phyloP scores from a whole-genome alignment of 1,140 invertebrate species.

The Hycleus phaleratus region DNA sequence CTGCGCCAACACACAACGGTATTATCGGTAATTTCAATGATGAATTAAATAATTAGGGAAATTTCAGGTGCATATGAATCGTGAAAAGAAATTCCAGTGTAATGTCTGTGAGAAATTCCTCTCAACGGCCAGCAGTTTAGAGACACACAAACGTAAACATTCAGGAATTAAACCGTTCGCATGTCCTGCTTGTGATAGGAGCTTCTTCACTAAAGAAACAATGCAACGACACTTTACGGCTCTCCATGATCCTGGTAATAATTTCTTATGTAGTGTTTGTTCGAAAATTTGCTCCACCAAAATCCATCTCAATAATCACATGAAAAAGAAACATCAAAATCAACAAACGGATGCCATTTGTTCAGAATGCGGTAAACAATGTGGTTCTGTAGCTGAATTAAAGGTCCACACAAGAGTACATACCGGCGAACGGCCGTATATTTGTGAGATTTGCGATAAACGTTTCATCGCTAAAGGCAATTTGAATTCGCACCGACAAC shows the following conservation, averaged over 20 bases:
- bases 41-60: background rate
- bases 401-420: constrained; percentile 15
- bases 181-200: constrained; percentile 15
- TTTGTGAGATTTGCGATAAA: constrained; percentile 23
- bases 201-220: constrained; percentile 19
- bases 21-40: background rate
- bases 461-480: constrained; percentile 8
- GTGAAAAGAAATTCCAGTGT: constrained; percentile 17
- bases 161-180: constrained; percentile 15
- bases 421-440: constrained; percentile 15
- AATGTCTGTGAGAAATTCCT: constrained; percentile 16
- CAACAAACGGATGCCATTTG: constrained; percentile 12
- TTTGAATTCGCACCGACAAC: constrained; percentile 49
- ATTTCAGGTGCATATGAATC: constrained; percentile 15
- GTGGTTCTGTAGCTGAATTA: constrained; percentile 17
- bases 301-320: constrained; percentile 18
- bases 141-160: constrained; percentile 16
- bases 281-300: constrained; percentile 20
- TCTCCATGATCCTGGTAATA: constrained; percentile 18
- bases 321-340: constrained; percentile 18
- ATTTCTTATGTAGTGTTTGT: constrained; percentile 17
- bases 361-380: constrained; percentile 16
- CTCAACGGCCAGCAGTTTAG: constrained; percentile 12
- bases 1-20: constrained; percentile 14
- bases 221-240: constrained; percentile 18